Conservation (phyloP, 1,140 invertebrate genomes). For the Psilanteris sp. region DNA sequence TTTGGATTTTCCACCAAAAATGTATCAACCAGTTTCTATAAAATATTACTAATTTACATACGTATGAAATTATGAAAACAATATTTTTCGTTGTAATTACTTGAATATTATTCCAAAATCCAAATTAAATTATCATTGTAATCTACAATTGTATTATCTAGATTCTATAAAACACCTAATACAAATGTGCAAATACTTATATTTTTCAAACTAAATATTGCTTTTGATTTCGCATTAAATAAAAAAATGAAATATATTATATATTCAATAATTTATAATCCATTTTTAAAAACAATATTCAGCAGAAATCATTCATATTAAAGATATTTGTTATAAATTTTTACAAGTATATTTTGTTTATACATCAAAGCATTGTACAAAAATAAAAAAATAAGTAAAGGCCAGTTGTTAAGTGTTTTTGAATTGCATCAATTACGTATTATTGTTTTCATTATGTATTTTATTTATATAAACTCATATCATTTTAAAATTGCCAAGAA, state of each 20-base stretch:
- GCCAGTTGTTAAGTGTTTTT: slow-evolving; percentile 30
- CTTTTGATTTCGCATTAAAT: too few species aligned
- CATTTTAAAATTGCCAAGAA: slow-evolving; percentile 80
- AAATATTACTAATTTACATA: slow-evolving; percentile 13
- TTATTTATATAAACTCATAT: too few species aligned
- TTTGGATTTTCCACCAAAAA: slow-evolving; percentile 21
- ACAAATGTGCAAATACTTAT: neutral
- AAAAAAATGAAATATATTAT: neutral
- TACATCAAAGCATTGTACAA: slow-evolving; percentile 26
- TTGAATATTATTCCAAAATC: too few species aligned
- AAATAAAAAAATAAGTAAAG: slow-evolving; percentile 56
- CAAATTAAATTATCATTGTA: too few species aligned
- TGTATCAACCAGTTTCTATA: slow-evolving; percentile 35
- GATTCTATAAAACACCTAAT: neutral
- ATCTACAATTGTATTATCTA: neutral
- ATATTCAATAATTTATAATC: neutral
- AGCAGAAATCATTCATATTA: neutral
- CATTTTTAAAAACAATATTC: slow-evolving; percentile 21
- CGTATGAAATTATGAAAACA: slow-evolving; percentile 2
- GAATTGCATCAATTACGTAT: too few species aligned
- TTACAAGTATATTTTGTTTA: slow-evolving; percentile 30
- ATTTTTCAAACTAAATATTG: slow-evolving; percentile 5
- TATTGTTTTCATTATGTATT: slow-evolving; percentile 21
- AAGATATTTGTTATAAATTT: neutral
- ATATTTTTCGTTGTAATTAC: too few species aligned